Evolutionary conservation across 53 echinoderm and acorn worm species (phyloP).

Genomic region (Actinopyga echinites): DNA sequence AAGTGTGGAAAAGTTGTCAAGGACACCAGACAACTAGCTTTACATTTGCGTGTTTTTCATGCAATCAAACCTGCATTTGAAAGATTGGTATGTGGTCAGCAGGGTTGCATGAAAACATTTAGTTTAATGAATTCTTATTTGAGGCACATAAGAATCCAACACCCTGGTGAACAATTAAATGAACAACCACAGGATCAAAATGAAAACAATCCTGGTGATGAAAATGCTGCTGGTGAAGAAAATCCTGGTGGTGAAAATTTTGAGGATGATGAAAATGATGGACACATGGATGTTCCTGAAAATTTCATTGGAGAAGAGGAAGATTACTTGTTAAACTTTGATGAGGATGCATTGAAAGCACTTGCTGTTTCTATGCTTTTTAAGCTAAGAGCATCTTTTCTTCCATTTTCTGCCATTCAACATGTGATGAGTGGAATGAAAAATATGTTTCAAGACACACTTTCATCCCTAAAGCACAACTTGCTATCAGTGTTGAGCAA

Average conservation of each 20-base stretch:
- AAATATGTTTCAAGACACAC: slow-evolving; percentile 28
- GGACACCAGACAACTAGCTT: not conserved
- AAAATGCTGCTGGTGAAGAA: not conserved
- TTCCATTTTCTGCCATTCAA: slow-evolving; percentile 30
- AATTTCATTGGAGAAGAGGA: not conserved
- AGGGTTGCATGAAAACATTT: slow-evolving; percentile 39
- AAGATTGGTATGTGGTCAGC: slow-evolving; percentile 6
- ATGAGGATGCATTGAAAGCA: not conserved
- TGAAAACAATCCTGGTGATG: not conserved
- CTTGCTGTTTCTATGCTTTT: slow-evolving; percentile 24
- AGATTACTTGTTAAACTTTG: not conserved
- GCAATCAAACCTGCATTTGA: not conserved
- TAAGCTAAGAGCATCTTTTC: slow-evolving; percentile 20
- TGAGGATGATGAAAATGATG: not conserved
- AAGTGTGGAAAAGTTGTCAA: not conserved
- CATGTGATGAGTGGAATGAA: slow-evolving; percentile 39
- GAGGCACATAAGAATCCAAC: slow-evolving; percentile 26
- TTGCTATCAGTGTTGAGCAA: slow-evolving; percentile 3
- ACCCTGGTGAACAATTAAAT: not conserved
- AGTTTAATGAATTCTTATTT: slow-evolving; percentile 38
- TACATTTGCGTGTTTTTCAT: not conserved
- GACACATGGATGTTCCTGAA: not conserved
- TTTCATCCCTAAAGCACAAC: slow-evolving; percentile 27
- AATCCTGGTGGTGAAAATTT: not conserved
- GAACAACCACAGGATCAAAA: not conserved